Evolutionary conservation across 2,888 invertebrate species (phyloP).

Genomic region (Sepioteuthis lessoniana): DNA sequence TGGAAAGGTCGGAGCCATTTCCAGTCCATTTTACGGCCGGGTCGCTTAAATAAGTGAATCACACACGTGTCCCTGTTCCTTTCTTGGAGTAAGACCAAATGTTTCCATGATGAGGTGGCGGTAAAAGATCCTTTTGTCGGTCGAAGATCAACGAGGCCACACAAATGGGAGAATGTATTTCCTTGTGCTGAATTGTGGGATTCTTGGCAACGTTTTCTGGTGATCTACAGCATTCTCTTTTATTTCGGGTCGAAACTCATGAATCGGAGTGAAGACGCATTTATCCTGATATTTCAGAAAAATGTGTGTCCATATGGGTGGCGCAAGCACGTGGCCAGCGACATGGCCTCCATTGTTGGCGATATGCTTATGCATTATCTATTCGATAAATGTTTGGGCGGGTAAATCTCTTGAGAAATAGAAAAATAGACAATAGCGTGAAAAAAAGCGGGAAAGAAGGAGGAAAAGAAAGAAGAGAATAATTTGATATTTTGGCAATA

Average conservation of each 20-base stretch:
- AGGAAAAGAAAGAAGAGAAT: not conserved
- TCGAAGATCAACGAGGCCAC: not conserved
- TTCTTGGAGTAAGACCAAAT: not conserved
- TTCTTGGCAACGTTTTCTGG: not conserved
- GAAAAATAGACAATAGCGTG: not conserved
- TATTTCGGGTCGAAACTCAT: not conserved
- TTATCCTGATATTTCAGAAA: not conserved
- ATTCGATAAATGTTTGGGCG: not conserved
- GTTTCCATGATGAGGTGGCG: not conserved
- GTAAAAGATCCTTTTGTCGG: slow-evolving; percentile 11
- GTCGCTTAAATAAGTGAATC: not conserved
- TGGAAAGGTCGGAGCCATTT: slow-evolving; percentile 33
- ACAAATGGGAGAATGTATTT: not conserved
- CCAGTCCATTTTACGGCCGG: not conserved
- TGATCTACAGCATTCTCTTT: slow-evolving; percentile 17
- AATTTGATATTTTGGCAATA: not conserved
- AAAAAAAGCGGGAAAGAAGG: not conserved
- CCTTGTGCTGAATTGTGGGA: not conserved
- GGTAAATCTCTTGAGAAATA: not conserved
- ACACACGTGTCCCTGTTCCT: not conserved
- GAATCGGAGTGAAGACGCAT: not conserved
- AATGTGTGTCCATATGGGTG: not conserved
- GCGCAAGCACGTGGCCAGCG: not conserved
- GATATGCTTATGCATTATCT: not conserved
- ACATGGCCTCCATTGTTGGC: not conserved